Base-by-base conservation (phyloP, 2,888 invertebrate genomes). In the Eupithecia inturbata region DNA sequence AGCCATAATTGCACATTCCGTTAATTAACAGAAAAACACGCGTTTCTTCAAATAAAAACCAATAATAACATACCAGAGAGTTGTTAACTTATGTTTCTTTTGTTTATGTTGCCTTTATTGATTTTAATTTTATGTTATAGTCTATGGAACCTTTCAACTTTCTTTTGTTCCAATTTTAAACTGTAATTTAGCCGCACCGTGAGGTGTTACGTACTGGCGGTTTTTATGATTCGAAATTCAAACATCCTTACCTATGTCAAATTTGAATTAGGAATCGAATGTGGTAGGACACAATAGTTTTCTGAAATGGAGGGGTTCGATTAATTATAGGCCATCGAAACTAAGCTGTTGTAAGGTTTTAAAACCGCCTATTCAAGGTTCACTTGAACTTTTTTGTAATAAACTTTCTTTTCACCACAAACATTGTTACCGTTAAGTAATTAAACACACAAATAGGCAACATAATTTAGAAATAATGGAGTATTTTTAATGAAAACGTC, bases 171-270 rank as follows among this genome's bases (percentile, higher is more conserved):
- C 81, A 86, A 83, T 84, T 88, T 87, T 87, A 87, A 87, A 89
- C 85, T 84, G 83, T 89, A 88, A 91, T 91, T 91, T 89, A 88
- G 88, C 87, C 85, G 89, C 88, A 87, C 84, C 82, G 80, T 76
- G 60, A 71, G 75, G 75, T 36, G 36, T 31, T 6, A 31, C 70
- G 75, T 66, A 73, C 66, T 66, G 14, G 66, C 36, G 39, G 62
- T 62, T 73, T 64, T 72, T 71, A 76, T 62, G 53, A 71, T 73
- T 76, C 53, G 41, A 76, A 73, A 70, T 73, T 73, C 60, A 66
- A 73, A 75, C 57, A 49, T 41, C 63, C 75, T 70, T 67, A n/a
- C n/a, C n/a, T n/a, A 41, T 64, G 68, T 71, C 71, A 67, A 67
- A 31, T 71, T 68, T 68, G 16, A 63, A 53, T 68, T 63, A 26